Evolutionary conservation across 2,888 invertebrate species (phyloP).

Genomic region (Drosophila quinaria): DNA sequence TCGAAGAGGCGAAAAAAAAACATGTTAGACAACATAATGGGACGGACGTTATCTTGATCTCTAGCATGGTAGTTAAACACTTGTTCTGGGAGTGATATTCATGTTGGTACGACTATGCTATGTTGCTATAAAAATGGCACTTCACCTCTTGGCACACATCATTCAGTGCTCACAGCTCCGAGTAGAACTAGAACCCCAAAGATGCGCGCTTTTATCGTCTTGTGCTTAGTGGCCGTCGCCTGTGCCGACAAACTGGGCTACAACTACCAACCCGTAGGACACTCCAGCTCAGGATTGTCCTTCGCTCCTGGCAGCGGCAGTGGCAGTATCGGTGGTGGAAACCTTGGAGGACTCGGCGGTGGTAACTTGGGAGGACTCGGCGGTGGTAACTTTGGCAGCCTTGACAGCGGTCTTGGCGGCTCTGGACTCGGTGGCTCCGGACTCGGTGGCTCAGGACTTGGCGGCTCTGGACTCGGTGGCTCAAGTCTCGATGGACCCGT

Average conservation of each 20-base stretch:
- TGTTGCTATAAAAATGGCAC: constrained; percentile 69
- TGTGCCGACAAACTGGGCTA: constrained; percentile 81
- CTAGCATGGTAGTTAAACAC: constrained; percentile 48
- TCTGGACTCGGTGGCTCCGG: constrained; percentile 34
- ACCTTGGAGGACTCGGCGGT: constrained; percentile 15
- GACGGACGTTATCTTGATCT: constrained; percentile 70
- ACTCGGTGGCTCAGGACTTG: constrained; percentile 31
- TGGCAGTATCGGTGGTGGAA: constrained; percentile 32
- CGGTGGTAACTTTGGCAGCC: constrained; percentile 1
- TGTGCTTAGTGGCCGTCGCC: constrained; percentile 77
- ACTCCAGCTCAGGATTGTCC: constrained; percentile 74
- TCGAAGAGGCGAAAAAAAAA: constrained; percentile 58
- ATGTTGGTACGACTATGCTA: constrained; percentile 36
- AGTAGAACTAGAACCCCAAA: constrained; percentile 69
- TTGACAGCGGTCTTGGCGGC: constrained; percentile 18
- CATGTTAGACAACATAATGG: constrained; percentile 70
- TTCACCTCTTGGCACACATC: constrained; percentile 53
- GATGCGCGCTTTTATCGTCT: constrained; percentile 74
- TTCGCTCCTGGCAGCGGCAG: constrained; percentile 72
- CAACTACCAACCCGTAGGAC: constrained; percentile 78
- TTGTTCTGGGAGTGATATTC: constrained; percentile 69
- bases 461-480: constrained; percentile 29
- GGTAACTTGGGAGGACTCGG: constrained; percentile 2
- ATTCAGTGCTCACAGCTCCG: constrained; percentile 71
- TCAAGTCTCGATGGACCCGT: constrained; percentile 55